These are phyloP conservation scores for Centropristis striata DNA, from an alignment of 2,113 vertebrate species.

Conservation along the genomic window DNA sequence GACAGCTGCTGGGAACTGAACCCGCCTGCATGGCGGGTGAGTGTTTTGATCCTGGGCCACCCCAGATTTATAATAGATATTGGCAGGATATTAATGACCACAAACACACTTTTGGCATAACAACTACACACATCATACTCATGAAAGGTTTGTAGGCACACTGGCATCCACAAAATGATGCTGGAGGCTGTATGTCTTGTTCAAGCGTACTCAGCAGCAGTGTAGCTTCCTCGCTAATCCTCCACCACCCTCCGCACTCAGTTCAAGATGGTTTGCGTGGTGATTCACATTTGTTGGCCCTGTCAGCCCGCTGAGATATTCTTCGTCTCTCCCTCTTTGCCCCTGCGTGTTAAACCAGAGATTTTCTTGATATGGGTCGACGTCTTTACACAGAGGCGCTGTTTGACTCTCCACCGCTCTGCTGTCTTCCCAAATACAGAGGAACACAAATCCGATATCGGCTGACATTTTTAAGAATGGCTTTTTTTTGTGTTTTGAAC, in stretches of 20 bases:
- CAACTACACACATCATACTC: constrained; percentile 1
- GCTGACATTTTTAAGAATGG: constrained; percentile 53
- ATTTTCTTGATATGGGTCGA: constrained; percentile 46
- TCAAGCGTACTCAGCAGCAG: constrained; percentile 4
- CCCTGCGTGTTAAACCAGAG: constrained; percentile 32
- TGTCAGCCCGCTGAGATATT: constrained; percentile 38
- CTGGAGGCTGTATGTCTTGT: constrained; percentile 10
- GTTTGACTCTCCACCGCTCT: constrained; percentile 49
- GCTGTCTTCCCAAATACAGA: constrained; percentile 50
- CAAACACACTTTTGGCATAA: not conserved
- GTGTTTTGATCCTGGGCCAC: constrained; percentile 9
- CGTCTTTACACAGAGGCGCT: constrained; percentile 34
- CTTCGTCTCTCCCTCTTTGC: constrained; percentile 14
- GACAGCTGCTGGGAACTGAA: constrained; percentile 25
- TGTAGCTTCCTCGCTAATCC: constrained; percentile 9
- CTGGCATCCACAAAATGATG: constrained; percentile 8
- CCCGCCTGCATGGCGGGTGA: not conserved
- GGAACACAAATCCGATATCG: constrained; percentile 31
- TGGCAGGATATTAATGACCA: not conserved
- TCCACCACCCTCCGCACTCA: constrained; percentile 17
- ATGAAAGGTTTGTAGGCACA: not conserved
- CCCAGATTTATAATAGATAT: not conserved
- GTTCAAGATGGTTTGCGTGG: constrained; percentile 34
- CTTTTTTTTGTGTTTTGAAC: constrained; percentile 55
- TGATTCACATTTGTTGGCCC: constrained; percentile 59